Evolutionary conservation across 1,140 invertebrate species (phyloP).

Genomic region (Pararge aegeria): DNA sequence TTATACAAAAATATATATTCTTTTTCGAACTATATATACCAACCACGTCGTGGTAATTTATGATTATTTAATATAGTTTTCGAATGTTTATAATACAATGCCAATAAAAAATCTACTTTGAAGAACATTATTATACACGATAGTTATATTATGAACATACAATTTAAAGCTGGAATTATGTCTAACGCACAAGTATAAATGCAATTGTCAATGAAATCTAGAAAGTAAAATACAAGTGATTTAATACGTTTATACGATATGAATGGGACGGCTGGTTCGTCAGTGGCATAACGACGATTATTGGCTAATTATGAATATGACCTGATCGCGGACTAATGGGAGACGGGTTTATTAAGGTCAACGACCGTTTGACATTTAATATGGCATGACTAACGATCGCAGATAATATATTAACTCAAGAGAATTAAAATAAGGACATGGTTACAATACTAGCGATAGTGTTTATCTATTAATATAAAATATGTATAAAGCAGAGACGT

Average conservation of each 20-base stretch:
- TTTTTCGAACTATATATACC: background rate
- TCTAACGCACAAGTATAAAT: slow-evolving; percentile 17
- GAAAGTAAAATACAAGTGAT: slow-evolving; percentile 6
- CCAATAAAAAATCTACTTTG: background rate
- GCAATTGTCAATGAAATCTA: slow-evolving; percentile 5
- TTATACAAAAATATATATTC: background rate
- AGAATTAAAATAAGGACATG: slow-evolving; percentile 29
- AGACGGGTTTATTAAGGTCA: background rate
- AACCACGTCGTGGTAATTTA: background rate
- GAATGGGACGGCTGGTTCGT: slow-evolving; percentile 29
- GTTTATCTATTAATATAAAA: slow-evolving; percentile 42
- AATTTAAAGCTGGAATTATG: background rate
- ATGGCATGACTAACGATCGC: slow-evolving; percentile 2
- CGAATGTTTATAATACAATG: background rate
- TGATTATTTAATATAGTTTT: background rate
- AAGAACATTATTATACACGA: background rate
- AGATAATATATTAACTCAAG: slow-evolving; percentile 13
- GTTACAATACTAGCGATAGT: slow-evolving; percentile 48
- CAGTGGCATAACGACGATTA: slow-evolving; percentile 13
- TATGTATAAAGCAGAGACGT: slow-evolving; percentile 47
- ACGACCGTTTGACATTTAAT: slow-evolving; percentile 23
- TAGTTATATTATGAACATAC: background rate
- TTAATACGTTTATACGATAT: slow-evolving; percentile 25
- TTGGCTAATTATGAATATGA: slow-evolving; percentile 22
- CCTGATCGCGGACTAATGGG: slow-evolving; percentile 21